Percentiles rank a stretch among this genome's conserved stretches.
These are phyloP conservation scores for Scalopus aquaticus DNA, from an alignment of 2,113 vertebrate species.

Conservation along the genomic window DNA sequence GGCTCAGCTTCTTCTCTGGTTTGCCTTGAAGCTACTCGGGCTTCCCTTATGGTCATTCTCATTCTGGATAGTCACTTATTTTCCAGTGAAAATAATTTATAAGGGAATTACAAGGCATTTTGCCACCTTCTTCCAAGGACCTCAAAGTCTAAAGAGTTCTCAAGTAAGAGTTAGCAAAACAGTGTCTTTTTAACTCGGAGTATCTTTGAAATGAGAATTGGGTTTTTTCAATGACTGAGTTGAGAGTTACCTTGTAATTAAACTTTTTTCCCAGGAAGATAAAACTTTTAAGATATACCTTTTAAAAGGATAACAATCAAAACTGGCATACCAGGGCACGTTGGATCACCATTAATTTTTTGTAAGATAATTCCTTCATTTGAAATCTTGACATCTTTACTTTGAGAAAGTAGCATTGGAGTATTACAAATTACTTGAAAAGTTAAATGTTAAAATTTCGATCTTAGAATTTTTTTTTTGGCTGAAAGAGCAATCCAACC, in stretches of 20 bases:
- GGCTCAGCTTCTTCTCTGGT: neutral
- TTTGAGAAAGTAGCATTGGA: neutral
- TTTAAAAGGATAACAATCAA: too few species aligned
- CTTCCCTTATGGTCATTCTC: neutral
- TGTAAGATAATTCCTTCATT: neutral
- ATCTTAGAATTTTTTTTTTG: conserved; percentile 8
- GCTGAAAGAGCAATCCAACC: neutral
- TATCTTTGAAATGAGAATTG: neutral
- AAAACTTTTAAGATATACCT: neutral
- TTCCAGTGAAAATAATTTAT: neutral
- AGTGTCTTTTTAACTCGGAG: neutral
- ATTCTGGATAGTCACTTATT: neutral
- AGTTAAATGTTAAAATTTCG: conserved; percentile 28
- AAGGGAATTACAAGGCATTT: neutral
- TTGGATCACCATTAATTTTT: neutral
- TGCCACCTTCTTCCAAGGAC: neutral
- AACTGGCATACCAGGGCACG: neutral
- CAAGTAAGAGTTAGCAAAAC: conserved; percentile 5
- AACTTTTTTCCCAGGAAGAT: conserved; percentile 5
- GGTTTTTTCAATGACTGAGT: neutral
- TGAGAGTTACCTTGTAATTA: neutral
- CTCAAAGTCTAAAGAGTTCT: neutral
- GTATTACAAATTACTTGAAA: neutral
- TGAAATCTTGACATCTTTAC: neutral
- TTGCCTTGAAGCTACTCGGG: neutral